Evolutionary conservation across 2,888 invertebrate genomes (phyloP).

Genomic region (Megaustenia siamemsis): DNA sequence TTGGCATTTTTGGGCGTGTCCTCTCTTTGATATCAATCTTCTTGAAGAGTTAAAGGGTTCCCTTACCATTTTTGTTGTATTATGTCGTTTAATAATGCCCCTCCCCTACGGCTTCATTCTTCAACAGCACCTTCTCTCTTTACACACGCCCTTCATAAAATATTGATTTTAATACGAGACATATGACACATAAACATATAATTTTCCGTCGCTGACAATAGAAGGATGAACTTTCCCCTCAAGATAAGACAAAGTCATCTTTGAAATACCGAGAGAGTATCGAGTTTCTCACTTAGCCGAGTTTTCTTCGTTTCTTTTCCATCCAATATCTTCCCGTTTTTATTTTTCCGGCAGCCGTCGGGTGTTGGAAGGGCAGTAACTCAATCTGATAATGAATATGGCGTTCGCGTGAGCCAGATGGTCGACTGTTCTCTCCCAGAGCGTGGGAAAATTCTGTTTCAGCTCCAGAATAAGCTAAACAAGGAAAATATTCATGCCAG

Average conservation of each 20-base stretch:
- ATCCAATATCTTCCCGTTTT: constrained; percentile 14
- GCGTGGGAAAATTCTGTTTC: constrained; percentile 58
- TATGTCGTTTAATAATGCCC: too few relatives aligned
- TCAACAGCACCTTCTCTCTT: too few relatives aligned
- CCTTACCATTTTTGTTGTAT: too few relatives aligned
- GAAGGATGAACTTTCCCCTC: constrained; percentile 10
- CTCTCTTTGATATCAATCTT: too few relatives aligned
- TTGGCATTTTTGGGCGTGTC: too few relatives aligned
- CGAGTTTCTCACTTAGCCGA: constrained; percentile 18
- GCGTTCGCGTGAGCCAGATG: constrained; percentile 58
- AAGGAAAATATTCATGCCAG: neutral
- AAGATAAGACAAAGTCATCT: neutral
- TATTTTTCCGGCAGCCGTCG: constrained; percentile 18
- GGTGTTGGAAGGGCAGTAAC: constrained; percentile 36
- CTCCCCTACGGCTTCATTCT: too few relatives aligned
- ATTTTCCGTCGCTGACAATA: neutral
- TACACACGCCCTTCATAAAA: too few relatives aligned
- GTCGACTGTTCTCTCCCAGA: constrained; percentile 44
- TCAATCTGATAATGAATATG: constrained; percentile 43
- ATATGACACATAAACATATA: too few relatives aligned
- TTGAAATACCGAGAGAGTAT: constrained; percentile 20
- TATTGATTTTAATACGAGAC: too few relatives aligned
- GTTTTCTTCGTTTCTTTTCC: neutral
- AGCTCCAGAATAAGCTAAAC: neutral
- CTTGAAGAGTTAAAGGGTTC: too few relatives aligned